Evolutionary conservation across 2,113 vertebrate genomes (phyloP).

Genomic region (Sakesphorus luctuosus): DNA sequence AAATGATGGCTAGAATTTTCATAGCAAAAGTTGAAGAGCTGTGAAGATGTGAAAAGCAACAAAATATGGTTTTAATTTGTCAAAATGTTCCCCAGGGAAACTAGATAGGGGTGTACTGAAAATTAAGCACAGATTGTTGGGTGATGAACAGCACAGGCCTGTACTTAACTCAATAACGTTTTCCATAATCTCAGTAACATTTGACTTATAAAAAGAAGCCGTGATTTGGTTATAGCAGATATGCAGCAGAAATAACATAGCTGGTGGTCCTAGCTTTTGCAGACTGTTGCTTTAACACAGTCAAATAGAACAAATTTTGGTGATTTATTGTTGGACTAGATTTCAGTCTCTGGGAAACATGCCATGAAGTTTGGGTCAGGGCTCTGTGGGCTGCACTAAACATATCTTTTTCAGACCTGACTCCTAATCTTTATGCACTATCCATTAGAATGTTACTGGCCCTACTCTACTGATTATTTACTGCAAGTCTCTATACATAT

Average conservation of each 20-base stretch:
- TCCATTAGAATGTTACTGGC: neutral
- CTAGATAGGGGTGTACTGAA: neutral
- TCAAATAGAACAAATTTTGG: conserved; percentile 34
- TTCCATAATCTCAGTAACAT: neutral
- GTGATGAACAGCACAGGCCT: neutral
- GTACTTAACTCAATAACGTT: neutral
- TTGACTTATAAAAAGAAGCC: neutral
- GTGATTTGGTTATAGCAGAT: conserved; percentile 2
- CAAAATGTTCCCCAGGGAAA: conserved; percentile 16
- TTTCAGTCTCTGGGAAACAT: conserved; percentile 49
- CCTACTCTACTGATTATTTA: neutral
- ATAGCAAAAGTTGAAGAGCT: neutral
- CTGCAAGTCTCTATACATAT: neutral
- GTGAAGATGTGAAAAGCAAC: neutral
- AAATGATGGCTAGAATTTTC: neutral
- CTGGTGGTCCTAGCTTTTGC: conserved; percentile 32
- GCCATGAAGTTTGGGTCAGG: conserved; percentile 35
- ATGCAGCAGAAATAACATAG: neutral
- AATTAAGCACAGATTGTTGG: conserved; percentile 45
- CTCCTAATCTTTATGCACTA: neutral
- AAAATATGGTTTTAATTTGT: conserved; percentile 53
- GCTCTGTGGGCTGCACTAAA: neutral
- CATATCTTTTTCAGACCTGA: conserved; percentile 10
- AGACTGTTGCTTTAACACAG: conserved; percentile 33
- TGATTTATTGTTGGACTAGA: conserved; percentile 48